A percentile compares a stretch with the other conserved stretches of the same genome.
phyloP scores from a whole-genome alignment of 2,797 vertebrate species.

The Gallinago solitaria region DNA sequence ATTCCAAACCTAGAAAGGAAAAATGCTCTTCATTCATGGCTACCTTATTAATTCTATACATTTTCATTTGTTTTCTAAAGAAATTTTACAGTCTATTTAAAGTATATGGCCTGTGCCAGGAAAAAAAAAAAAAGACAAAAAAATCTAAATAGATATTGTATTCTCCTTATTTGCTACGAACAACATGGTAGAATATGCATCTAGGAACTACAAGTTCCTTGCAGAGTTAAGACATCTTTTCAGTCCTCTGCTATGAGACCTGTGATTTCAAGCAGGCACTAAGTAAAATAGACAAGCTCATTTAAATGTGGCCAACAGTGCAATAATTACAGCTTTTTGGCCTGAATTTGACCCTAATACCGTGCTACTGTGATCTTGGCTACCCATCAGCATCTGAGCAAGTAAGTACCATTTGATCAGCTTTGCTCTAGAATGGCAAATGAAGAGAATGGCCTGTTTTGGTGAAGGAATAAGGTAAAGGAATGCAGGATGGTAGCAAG shows the following conservation, averaged over 20 bases:
- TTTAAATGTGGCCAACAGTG: not conserved
- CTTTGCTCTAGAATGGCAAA: not conserved
- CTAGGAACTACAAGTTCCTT: not conserved
- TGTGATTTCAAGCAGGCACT: not conserved
- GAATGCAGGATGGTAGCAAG: not conserved
- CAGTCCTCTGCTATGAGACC: not conserved
- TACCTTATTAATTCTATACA: not conserved
- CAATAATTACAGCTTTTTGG: not conserved
- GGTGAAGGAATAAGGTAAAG: not conserved
- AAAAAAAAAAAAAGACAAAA: not conserved
- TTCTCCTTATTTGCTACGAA: not conserved
- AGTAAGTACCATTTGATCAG: not conserved
- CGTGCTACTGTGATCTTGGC: not conserved
- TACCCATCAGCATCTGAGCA: not conserved
- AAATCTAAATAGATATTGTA: not conserved
- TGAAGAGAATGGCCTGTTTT: not conserved
- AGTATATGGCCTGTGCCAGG: not conserved
- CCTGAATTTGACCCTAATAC: not conserved
- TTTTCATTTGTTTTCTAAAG: not conserved
- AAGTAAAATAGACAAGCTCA: not conserved
- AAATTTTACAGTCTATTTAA: not conserved
- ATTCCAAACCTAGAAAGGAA: not conserved
- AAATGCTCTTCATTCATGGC: not conserved
- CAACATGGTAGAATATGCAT: not conserved
- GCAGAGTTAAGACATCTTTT: not conserved